A percentile compares a stretch with the other conserved stretches of the same genome.
Conservation (phyloP, 2,888 invertebrate species). For the Scaptomyza tumidula region DNA sequence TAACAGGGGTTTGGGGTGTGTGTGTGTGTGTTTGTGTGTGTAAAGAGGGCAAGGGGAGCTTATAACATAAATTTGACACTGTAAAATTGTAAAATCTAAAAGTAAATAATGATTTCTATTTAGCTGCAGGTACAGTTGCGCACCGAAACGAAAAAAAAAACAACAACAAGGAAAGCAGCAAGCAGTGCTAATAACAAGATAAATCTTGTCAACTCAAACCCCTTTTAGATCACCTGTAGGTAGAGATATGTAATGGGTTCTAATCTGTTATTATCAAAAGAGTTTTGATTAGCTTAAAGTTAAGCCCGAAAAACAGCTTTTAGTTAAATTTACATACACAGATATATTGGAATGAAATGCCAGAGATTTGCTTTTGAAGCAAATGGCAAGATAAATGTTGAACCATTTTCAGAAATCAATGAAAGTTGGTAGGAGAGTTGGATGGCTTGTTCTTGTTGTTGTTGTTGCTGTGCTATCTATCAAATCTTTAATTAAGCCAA, state of each 20-base stretch:
- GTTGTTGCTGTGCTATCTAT: conserved; percentile 29
- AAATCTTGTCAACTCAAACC: too few species aligned
- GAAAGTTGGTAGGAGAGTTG: not conserved
- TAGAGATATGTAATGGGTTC: not conserved
- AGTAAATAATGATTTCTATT: conserved; percentile 77
- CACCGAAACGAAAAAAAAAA: conserved; percentile 18
- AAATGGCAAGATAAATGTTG: conserved; percentile 57
- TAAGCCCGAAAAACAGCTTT: too few species aligned
- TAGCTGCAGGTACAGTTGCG: conserved; percentile 63
- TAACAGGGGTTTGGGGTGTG: conserved; percentile 10
- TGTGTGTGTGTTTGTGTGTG: conserved; percentile 22
- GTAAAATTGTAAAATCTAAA: conserved; percentile 76
- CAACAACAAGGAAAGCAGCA: not conserved
- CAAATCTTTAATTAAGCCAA: conserved; percentile 80
- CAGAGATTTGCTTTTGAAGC: not conserved
- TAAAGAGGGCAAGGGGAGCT: conserved; percentile 9
- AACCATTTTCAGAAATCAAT: conserved; percentile 23
- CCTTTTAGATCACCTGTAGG: not conserved
- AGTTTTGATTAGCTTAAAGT: not conserved
- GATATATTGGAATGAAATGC: not conserved
- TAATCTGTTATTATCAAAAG: not conserved
- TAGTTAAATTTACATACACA: conserved; percentile 10
- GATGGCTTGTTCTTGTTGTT: not conserved
- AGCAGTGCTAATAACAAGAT: conserved; percentile 10
- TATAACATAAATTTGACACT: conserved; percentile 75